Conservation (phyloP, 1,140 invertebrate species). For the Polyergus mexicanus region DNA sequence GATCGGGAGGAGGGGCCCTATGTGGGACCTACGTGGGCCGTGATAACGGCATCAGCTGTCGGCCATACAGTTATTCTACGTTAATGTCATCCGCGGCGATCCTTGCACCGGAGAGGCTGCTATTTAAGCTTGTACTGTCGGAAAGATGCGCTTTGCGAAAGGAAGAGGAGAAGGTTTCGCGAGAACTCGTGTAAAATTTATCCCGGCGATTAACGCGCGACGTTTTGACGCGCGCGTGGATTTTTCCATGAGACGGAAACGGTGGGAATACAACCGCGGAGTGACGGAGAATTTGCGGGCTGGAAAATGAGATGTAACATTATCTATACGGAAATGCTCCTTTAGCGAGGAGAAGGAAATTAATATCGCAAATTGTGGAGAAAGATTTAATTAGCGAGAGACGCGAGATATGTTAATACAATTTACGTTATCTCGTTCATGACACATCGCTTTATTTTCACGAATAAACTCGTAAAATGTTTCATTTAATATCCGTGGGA, state of each 20-base stretch:
- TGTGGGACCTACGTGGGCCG: conserved; percentile 54
- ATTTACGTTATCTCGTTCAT: not conserved
- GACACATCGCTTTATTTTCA: not conserved
- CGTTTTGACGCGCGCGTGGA: conserved; percentile 55
- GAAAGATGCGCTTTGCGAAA: conserved; percentile 21
- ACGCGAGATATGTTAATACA: not conserved
- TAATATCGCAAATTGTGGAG: not conserved
- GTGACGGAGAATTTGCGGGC: not conserved
- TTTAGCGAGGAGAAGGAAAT: not conserved
- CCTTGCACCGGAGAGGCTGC: conserved; percentile 46
- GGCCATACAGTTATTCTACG: conserved; percentile 65
- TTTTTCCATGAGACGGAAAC: conserved; percentile 33
- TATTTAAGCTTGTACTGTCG: conserved; percentile 53
- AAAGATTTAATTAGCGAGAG: not conserved
- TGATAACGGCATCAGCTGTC: conserved; percentile 69
- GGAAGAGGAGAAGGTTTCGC: conserved; percentile 18
- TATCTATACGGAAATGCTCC: not conserved
- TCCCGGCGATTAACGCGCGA: conserved; percentile 58
- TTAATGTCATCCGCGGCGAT: conserved; percentile 61
- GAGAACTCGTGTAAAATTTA: conserved; percentile 45
- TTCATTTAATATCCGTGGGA: conserved; percentile 8
- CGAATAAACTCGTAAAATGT: not conserved
- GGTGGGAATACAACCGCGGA: conserved; percentile 33
- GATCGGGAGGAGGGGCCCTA: not conserved
- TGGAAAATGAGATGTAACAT: not conserved